These are phyloP conservation scores for Mechanitis messenoides DNA, from an alignment of 2,888 invertebrate genomes.

Conservation along the genomic window DNA sequence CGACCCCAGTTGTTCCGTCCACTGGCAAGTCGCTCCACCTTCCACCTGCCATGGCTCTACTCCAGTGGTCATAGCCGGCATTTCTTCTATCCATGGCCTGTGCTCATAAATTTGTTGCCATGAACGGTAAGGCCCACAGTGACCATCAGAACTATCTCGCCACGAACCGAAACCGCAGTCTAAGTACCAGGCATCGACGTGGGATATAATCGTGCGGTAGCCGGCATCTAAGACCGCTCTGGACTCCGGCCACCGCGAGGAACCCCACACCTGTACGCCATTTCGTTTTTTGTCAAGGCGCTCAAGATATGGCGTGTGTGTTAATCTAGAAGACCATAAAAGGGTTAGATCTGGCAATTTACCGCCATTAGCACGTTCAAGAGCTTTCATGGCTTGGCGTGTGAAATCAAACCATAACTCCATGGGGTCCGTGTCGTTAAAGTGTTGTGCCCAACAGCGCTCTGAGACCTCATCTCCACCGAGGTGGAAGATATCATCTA, in stretches of 20 bases:
- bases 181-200: conserved; percentile 92
- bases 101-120: conserved; percentile 93
- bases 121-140: conserved; percentile 90
- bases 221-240: conserved; percentile 85
- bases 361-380: conserved; percentile 79
- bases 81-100: conserved; percentile 81
- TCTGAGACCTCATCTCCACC: conserved; percentile 91
- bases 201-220: conserved; percentile 86
- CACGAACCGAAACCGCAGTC: conserved; percentile 92
- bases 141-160: conserved; percentile 88
- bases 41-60: conserved; percentile 71
- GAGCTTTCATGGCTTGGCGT: conserved; percentile 75
- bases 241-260: conserved; percentile 88
- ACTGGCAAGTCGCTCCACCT: conserved; percentile 89
- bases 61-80: conserved; percentile 46
- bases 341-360: conserved; percentile 76
- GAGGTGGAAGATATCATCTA: conserved; percentile 87
- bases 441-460: conserved; percentile 85
- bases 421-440: conserved; percentile 85
- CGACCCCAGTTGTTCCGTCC: conserved; percentile 89
- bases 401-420: conserved; percentile 89
- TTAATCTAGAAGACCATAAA: conserved; percentile 87
- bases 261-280: conserved; percentile 88
- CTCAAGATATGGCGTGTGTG: conserved; percentile 82
- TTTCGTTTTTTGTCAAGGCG: conserved; percentile 73